phyloP scores from a whole-genome alignment of 2,888 invertebrate genomes.

The Brachynemurus nebulosus region DNA sequence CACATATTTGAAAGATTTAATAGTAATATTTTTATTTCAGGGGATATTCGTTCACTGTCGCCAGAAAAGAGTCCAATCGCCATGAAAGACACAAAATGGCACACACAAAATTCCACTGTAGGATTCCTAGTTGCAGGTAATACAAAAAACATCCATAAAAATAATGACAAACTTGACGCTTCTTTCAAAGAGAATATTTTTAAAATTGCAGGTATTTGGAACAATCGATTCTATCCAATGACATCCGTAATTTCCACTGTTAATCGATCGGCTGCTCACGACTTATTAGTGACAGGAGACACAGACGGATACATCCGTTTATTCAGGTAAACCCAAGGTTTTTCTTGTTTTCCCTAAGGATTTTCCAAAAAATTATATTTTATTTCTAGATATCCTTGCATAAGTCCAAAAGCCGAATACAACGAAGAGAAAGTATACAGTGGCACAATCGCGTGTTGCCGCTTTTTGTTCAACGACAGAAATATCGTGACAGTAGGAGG shows the following conservation, averaged over 20 bases:
- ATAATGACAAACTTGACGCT: background rate
- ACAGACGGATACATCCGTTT: constrained; percentile 77
- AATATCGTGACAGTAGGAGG: constrained; percentile 77
- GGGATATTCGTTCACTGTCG: constrained; percentile 80
- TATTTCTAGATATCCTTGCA: constrained; percentile 60
- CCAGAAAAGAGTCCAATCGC: constrained; percentile 79
- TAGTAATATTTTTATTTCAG: constrained; percentile 32
- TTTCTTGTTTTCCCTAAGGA: background rate
- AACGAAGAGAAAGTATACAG: constrained; percentile 81
- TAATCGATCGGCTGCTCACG: constrained; percentile 69
- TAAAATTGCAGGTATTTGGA: constrained; percentile 67
- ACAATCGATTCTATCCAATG: constrained; percentile 76
- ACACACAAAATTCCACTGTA: constrained; percentile 73
- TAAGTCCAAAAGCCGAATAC: constrained; percentile 74
- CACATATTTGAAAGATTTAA: constrained; percentile 3
- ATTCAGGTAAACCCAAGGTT: constrained; percentile 57
- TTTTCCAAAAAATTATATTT: background rate
- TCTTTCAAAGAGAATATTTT: background rate
- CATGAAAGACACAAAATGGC: constrained; percentile 86
- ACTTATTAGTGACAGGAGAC: constrained; percentile 72
- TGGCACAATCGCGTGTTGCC: constrained; percentile 60
- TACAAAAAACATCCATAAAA: constrained; percentile 12
- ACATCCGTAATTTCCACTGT: constrained; percentile 70
- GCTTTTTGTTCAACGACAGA: constrained; percentile 77
- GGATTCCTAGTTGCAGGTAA: constrained; percentile 76